Conservation (phyloP, 2,797 vertebrate species). For the Malacoctenus gilli region DNA sequence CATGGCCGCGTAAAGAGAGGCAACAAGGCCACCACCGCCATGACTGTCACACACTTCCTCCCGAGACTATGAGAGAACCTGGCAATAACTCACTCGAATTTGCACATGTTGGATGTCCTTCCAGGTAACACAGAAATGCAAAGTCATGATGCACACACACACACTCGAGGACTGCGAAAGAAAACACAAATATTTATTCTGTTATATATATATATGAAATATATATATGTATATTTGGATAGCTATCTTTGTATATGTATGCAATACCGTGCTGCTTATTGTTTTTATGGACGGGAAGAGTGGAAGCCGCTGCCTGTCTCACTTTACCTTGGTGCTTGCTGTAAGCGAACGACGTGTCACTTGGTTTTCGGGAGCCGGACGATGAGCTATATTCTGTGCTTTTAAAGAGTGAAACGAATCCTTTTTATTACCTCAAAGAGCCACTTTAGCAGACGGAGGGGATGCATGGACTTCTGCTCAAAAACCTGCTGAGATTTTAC, state of each 20-base stretch:
- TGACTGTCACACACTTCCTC: constrained; percentile 97
- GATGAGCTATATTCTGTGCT: constrained; percentile 72
- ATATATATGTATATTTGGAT: constrained; percentile 89
- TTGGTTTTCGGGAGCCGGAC: constrained; percentile 59
- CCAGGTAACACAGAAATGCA: constrained; percentile 79
- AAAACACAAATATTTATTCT: constrained; percentile 81
- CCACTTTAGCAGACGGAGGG: constrained; percentile 70
- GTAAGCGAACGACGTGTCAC: constrained; percentile 74
- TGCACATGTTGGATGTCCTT: constrained; percentile 86
- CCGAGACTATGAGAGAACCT: constrained; percentile 88
- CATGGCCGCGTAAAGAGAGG: constrained; percentile 90
- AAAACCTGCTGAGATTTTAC: constrained; percentile 64
- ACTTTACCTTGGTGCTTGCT: constrained; percentile 82
- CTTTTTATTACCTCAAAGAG: constrained; percentile 83
- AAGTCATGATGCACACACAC: constrained; percentile 57
- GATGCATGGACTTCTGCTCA: constrained; percentile 77
- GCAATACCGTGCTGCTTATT: constrained; percentile 79
- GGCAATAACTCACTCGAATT: constrained; percentile 80
- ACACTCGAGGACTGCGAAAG: constrained; percentile 67
- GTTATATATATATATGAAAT: constrained; percentile 78
- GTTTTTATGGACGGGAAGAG: constrained; percentile 72
- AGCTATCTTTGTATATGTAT: constrained; percentile 82
- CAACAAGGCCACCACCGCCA: constrained; percentile 89
- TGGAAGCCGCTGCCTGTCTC: constrained; percentile 70
- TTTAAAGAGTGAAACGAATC: constrained; percentile 75